Conservation (phyloP, 2,797 vertebrate genomes). For the Clarias platycephalus region DNA sequence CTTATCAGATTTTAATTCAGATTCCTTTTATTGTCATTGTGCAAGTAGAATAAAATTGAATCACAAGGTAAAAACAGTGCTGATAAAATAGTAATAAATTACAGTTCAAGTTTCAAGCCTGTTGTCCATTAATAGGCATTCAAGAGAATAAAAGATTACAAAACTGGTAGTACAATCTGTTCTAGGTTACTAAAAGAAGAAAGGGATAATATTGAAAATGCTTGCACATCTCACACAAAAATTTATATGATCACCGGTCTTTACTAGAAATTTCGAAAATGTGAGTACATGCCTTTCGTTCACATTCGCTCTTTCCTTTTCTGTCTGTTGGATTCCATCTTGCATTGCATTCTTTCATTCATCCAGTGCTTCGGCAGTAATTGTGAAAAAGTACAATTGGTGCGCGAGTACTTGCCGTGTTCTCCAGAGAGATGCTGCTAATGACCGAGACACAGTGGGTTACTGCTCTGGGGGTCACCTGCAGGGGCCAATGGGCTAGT, state of each 20-base stretch:
- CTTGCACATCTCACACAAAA: background rate
- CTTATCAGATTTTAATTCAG: too few species aligned
- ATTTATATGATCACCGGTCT: too few species aligned
- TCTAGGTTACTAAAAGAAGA: too few species aligned
- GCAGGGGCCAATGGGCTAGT: slow-evolving; percentile 70
- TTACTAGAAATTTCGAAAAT: too few species aligned
- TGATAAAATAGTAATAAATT: too few species aligned
- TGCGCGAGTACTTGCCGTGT: slow-evolving; percentile 61
- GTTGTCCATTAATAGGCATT: too few species aligned
- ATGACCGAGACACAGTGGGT: slow-evolving; percentile 72
- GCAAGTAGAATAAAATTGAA: too few species aligned
- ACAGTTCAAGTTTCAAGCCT: too few species aligned
- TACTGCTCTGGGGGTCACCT: slow-evolving; percentile 63
- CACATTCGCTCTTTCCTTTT: background rate
- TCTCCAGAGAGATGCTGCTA: slow-evolving; percentile 68
- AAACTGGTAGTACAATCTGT: too few species aligned
- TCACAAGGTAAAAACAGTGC: background rate
- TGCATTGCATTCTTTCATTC: slow-evolving; percentile 66
- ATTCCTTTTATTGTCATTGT: too few species aligned
- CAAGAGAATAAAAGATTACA: too few species aligned
- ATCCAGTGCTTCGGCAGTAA: slow-evolving; percentile 68
- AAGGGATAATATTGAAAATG: background rate
- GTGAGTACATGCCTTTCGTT: background rate
- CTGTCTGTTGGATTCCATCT: slow-evolving; percentile 57
- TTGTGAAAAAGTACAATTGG: slow-evolving; percentile 64